Conservation (phyloP, 2,797 vertebrate genomes). For the Clarias pachynema region DNA sequence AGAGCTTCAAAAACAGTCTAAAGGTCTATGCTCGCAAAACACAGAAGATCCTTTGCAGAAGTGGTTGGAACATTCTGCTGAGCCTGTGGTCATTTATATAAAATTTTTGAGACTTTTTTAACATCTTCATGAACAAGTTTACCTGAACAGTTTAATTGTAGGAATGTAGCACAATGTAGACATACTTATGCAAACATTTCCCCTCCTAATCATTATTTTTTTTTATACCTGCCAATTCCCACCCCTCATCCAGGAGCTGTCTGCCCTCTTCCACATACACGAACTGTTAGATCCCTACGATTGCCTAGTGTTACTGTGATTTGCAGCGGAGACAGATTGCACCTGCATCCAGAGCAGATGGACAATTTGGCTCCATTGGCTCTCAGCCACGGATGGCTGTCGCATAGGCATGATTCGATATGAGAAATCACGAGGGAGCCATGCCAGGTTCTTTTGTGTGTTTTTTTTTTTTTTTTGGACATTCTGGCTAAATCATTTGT, state of each 20-base stretch:
- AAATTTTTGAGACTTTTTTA: too few relatives aligned
- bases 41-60: too few relatives aligned
- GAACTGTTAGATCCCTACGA: neutral
- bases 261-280: neutral
- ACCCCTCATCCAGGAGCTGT: too few relatives aligned
- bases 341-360: neutral
- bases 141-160: too few relatives aligned
- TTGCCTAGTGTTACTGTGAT: neutral
- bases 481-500: neutral
- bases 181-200: neutral
- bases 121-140: too few relatives aligned
- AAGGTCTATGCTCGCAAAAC: too few relatives aligned
- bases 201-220: too few relatives aligned
- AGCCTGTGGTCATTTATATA: too few relatives aligned
- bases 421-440: neutral
- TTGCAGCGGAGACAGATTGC: neutral
- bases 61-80: too few relatives aligned
- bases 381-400: neutral
- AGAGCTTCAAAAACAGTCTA: too few relatives aligned
- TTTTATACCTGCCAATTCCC: neutral
- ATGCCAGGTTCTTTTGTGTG: too few relatives aligned
- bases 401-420: neutral
- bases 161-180: neutral
- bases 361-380: neutral
- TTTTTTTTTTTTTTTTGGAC: neutral